Base-by-base conservation (phyloP, 2,888 invertebrate genomes). In the Aspidiotus destructor region DNA sequence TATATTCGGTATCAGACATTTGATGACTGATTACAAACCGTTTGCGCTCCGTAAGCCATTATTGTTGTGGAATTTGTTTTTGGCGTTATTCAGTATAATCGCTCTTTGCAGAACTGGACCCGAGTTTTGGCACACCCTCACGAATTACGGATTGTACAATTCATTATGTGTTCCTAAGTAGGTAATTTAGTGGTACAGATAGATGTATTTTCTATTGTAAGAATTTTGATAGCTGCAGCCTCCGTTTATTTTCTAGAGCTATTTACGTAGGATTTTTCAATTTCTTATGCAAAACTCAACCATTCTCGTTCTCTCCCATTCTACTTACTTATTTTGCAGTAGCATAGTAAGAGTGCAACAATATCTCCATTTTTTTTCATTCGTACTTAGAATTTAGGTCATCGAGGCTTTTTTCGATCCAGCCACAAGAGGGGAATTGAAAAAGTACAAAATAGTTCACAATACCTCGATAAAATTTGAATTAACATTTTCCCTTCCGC, bases 151-250 rank as follows among this genome's bases (percentile, higher is more conserved):
- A 71, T 83, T 97, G 74, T 91, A 92, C 78, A 92, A 97, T 81
- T 96, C 97, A 70, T 88, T 97, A 74, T 99, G 98, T 81, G 88
- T 92, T 79, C 92, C 93, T 74, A 92, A 91, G 85, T 89, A 92
- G 91, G 85, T 89, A 54, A 57, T 15, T 57, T 28, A 3, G 28
- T 28, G 28, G 28, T 28, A 28, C 28, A 28, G 28, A 28, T 28
- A 40, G 60, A 57, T 60, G 7, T 60, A n/a, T 40, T 15, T 15
- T 17, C 7, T 57, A 17, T 10, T 2, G 7, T 52, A 52, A 52
- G n/a, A 52, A n/a, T 52, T 52, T 15, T 15, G 52, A 52, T 52
- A 52, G 52, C 52, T 52, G 1, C 52, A 5, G 11, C 5, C 11
- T 52, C n/a, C 52, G 1, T 52, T 15, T 13, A n/a, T 52, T 28